phyloP scores from a whole-genome alignment of 2,888 invertebrate genomes.

The Morpho helenor region DNA sequence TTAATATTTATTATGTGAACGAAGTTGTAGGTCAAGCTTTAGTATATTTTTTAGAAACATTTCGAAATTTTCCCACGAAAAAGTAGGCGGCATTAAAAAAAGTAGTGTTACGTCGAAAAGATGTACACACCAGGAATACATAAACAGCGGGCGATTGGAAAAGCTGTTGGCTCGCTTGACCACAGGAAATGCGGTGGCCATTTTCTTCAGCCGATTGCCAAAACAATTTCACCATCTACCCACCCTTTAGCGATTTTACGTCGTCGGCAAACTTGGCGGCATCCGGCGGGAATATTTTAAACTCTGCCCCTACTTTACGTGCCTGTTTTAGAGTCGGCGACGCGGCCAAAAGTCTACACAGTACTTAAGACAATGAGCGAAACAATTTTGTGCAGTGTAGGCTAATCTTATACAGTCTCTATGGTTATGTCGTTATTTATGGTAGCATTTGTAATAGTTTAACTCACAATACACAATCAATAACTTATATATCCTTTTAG shows the following conservation, averaged over 20 bases:
- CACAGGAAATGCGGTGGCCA: conserved; percentile 73
- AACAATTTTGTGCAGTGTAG: conserved; percentile 17
- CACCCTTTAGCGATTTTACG: conserved; percentile 64
- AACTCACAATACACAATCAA: conserved; percentile 8
- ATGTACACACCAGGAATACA: conserved; percentile 51
- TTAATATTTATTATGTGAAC: no score
- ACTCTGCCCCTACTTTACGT: conserved; percentile 48
- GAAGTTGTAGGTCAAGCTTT: neutral
- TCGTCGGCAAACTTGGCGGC: conserved; percentile 61
- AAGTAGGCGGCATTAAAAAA: conserved; percentile 18
- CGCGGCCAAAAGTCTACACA: conserved; percentile 36
- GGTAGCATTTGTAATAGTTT: conserved; percentile 20
- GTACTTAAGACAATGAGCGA: conserved; percentile 38
- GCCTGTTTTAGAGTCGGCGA: conserved; percentile 32
- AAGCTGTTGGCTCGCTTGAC: conserved; percentile 69
- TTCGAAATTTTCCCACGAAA: neutral
- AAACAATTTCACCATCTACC: conserved; percentile 68
- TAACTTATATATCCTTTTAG: conserved; percentile 1
- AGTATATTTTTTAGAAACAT: neutral
- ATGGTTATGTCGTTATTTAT: conserved; percentile 15
- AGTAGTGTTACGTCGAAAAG: conserved; percentile 15
- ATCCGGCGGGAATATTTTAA: conserved; percentile 54
- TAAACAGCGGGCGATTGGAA: conserved; percentile 55
- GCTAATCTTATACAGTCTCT: conserved; percentile 15
- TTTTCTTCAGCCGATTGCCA: conserved; percentile 65